These are phyloP conservation scores for Metellina segmentata DNA, from an alignment of 2,888 invertebrate species.

Conservation along the genomic window DNA sequence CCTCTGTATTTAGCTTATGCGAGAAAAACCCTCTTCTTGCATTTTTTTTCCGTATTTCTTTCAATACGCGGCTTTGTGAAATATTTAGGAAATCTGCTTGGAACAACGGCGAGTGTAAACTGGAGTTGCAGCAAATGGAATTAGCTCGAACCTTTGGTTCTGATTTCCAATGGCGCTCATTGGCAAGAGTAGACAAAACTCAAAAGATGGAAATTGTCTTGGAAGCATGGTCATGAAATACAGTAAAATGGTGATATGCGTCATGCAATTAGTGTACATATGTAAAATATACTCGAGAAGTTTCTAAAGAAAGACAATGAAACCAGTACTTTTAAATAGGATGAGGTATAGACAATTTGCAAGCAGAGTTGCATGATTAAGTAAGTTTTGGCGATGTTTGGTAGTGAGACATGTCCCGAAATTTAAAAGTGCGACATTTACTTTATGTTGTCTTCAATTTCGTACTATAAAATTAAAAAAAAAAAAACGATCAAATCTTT, in stretches of 20 bases:
- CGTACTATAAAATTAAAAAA: too few species aligned
- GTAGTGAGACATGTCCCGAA: too few species aligned
- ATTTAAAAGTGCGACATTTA: too few species aligned
- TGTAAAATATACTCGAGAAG: too few species aligned
- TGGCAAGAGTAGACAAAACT: background rate
- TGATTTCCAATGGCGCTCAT: background rate
- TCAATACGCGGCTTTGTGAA: background rate
- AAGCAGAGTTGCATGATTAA: too few species aligned
- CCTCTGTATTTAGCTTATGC: background rate
- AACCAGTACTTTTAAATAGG: too few species aligned
- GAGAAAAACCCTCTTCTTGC: background rate
- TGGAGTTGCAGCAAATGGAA: slow-evolving; percentile 6
- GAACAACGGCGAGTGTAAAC: background rate
- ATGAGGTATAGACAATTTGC: too few species aligned
- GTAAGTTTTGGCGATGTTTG: too few species aligned
- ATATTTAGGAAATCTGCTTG: slow-evolving; percentile 20
- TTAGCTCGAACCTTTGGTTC: background rate
- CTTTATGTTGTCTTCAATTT: too few species aligned
- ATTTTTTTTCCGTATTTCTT: too few species aligned
- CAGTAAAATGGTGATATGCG: slow-evolving; percentile 16
- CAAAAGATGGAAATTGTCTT: slow-evolving; percentile 5
- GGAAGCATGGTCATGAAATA: slow-evolving; percentile 21
- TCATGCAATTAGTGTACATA: slow-evolving; percentile 2
- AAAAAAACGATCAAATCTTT: too few species aligned
- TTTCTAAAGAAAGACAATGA: too few species aligned